Percentiles rank a stretch among this genome's conserved stretches.
These are phyloP conservation scores for Drosophila littoralis DNA, from an alignment of 1,140 invertebrate species.

Conservation along the genomic window DNA sequence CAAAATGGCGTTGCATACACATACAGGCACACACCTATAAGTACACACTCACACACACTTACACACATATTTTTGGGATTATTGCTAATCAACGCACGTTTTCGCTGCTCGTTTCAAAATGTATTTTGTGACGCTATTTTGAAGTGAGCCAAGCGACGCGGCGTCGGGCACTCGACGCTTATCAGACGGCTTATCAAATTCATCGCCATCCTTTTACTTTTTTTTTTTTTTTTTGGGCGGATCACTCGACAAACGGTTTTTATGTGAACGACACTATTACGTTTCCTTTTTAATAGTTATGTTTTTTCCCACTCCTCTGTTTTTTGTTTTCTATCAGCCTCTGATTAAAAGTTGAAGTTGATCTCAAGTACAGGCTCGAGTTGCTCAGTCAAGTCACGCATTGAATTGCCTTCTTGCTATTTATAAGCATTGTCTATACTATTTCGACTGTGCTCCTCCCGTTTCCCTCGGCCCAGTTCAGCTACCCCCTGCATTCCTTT, in stretches of 20 bases:
- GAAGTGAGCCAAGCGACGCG: slow-evolving; percentile 57
- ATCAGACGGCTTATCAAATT: slow-evolving; percentile 80
- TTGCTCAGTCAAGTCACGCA: slow-evolving; percentile 76
- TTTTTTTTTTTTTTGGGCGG: slow-evolving; percentile 20
- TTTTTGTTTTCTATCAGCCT: slow-evolving; percentile 49
- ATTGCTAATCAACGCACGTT: slow-evolving; percentile 82
- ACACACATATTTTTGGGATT: slow-evolving; percentile 32
- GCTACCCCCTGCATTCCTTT: slow-evolving; percentile 12
- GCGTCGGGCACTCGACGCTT: slow-evolving; percentile 56
- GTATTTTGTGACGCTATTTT: slow-evolving; percentile 82
- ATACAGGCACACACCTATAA: slow-evolving; percentile 16
- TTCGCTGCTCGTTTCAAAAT: slow-evolving; percentile 81
- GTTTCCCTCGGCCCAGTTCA: background rate
- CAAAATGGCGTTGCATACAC: slow-evolving; percentile 49
- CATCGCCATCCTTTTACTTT: slow-evolving; percentile 49
- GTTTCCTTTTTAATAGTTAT: slow-evolving; percentile 62
- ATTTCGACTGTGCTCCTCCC: slow-evolving; percentile 1
- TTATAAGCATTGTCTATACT: slow-evolving; percentile 53
- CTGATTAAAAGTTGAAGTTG: slow-evolving; percentile 78
- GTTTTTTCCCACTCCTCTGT: slow-evolving; percentile 7
- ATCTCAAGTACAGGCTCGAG: slow-evolving; percentile 67
- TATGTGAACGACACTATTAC: slow-evolving; percentile 65
- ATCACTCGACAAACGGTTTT: slow-evolving; percentile 23
- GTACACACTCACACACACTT: slow-evolving; percentile 2
- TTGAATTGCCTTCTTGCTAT: slow-evolving; percentile 63